Evolutionary conservation across 2,888 invertebrate species (phyloP).

Genomic region (Idaea aversata): DNA sequence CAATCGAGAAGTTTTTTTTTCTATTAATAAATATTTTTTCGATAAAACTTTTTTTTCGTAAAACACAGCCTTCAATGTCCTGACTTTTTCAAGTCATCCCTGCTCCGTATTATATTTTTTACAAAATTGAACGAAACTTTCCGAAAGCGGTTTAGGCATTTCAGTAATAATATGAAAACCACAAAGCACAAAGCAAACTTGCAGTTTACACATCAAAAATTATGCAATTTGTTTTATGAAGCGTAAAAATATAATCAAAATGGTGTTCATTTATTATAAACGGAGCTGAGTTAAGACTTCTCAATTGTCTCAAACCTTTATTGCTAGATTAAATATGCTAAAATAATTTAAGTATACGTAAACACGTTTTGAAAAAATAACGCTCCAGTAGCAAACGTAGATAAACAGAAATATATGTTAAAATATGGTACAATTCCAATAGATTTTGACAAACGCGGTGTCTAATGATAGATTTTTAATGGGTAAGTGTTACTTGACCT

Average conservation of each 20-base stretch:
- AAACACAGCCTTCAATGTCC: slow-evolving; percentile 27
- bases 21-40: slow-evolving; percentile 19
- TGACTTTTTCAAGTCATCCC: slow-evolving; percentile 7
- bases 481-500: neutral
- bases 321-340: slow-evolving; percentile 15
- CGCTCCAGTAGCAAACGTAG: neutral
- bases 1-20: slow-evolving; percentile 40
- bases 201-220: neutral
- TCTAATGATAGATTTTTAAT: neutral
- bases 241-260: neutral
- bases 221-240: neutral
- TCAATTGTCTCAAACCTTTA: slow-evolving; percentile 18
- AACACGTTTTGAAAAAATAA: neutral
- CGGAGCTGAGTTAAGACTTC: slow-evolving; percentile 11
- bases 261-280: neutral
- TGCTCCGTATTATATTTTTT: neutral
- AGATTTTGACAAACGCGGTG: neutral
- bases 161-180: too few relatives aligned
- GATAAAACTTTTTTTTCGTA: slow-evolving; percentile 12
- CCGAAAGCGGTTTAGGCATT: too few relatives aligned
- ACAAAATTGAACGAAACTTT: neutral
- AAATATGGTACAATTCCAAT: neutral
- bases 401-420: neutral
- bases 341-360: slow-evolving; percentile 11
- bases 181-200: too few relatives aligned